Percentiles rank a stretch among this genome's conserved stretches.
Evolutionary conservation across 2,888 invertebrate genomes (phyloP).

Genomic region (Schrankia costaestrigalis): DNA sequence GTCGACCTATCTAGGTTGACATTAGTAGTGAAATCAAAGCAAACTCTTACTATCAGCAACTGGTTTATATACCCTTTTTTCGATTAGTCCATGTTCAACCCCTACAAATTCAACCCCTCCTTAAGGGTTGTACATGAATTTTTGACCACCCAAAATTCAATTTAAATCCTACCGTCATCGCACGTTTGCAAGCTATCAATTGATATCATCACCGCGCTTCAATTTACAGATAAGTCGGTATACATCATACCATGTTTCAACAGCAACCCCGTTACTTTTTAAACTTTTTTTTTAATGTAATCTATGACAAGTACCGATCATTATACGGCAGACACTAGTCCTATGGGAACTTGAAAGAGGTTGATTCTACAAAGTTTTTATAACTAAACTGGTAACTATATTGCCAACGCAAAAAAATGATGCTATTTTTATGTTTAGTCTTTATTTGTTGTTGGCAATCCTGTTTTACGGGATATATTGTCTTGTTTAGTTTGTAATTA

Average conservation of each 20-base stretch:
- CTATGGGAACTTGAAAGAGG: slow-evolving; percentile 38
- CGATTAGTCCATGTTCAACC: too few relatives aligned
- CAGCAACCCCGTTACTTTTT: slow-evolving; percentile 13
- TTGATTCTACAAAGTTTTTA: slow-evolving; percentile 27
- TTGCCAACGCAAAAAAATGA: slow-evolving; percentile 16
- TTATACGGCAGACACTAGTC: slow-evolving; percentile 40
- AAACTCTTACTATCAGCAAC: too few relatives aligned
- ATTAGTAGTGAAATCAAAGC: too few relatives aligned
- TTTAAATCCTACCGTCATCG: too few relatives aligned
- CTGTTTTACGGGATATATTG: slow-evolving; percentile 1
- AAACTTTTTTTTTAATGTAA: slow-evolving; percentile 30
- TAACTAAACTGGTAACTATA: slow-evolving; percentile 19
- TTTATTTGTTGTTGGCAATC: slow-evolving; percentile 3
- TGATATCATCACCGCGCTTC: too few relatives aligned
- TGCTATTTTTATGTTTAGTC: slow-evolving; percentile 17
- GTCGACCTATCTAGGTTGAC: too few relatives aligned
- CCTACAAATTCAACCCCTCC: too few relatives aligned
- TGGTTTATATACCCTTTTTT: too few relatives aligned
- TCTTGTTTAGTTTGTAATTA: slow-evolving; percentile 1
- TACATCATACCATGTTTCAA: slow-evolving; percentile 1
- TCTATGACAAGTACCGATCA: slow-evolving; percentile 31
- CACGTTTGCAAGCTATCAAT: too few relatives aligned
- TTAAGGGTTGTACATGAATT: too few relatives aligned
- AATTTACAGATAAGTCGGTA: too few relatives aligned
- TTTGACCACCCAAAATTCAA: too few relatives aligned